These are phyloP conservation scores for Drosophila busckii DNA, from an alignment of 1,140 invertebrate genomes.

Conservation along the genomic window DNA sequence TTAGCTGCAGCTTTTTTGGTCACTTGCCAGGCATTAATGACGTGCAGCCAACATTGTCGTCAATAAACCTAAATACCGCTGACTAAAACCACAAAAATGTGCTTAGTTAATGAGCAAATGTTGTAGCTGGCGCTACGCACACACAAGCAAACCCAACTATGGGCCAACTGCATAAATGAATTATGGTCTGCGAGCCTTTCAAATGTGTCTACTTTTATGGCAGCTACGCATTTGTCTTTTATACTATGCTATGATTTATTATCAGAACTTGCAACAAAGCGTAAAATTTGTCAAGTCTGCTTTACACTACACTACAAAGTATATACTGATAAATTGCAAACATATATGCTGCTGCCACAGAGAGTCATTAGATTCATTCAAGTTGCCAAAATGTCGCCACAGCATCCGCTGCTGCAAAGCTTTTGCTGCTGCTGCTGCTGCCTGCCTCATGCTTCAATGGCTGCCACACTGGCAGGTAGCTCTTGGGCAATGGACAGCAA, in stretches of 20 bases:
- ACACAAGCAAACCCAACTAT: constrained; percentile 8
- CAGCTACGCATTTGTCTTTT: constrained; percentile 46
- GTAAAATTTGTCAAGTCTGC: constrained; percentile 59
- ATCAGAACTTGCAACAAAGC: constrained; percentile 70
- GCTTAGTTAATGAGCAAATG: constrained; percentile 58
- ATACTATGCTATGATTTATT: constrained; percentile 73
- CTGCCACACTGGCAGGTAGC: constrained; percentile 54
- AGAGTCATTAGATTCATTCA: constrained; percentile 76
- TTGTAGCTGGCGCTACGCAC: constrained; percentile 33
- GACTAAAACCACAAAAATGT: constrained; percentile 56
- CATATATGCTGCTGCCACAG: constrained; percentile 26
- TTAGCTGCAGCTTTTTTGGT: constrained; percentile 26
- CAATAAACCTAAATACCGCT: constrained; percentile 33
- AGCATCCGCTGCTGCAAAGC: constrained; percentile 39
- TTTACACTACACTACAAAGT: constrained; percentile 40
- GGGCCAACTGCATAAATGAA: constrained; percentile 38
- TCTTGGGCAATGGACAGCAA: constrained; percentile 59
- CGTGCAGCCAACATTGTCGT: constrained; percentile 43
- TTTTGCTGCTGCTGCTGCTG: constrained; percentile 24
- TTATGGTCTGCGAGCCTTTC: constrained; percentile 51
- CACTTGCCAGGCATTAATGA: constrained; percentile 51
- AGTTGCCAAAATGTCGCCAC: constrained; percentile 65
- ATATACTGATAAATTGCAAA: constrained; percentile 47
- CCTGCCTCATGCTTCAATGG: constrained; percentile 72
- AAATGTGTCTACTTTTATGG: constrained; percentile 34